Evolutionary conservation across 2,888 invertebrate species (phyloP).

Genomic region (Cloeon dipterum): DNA sequence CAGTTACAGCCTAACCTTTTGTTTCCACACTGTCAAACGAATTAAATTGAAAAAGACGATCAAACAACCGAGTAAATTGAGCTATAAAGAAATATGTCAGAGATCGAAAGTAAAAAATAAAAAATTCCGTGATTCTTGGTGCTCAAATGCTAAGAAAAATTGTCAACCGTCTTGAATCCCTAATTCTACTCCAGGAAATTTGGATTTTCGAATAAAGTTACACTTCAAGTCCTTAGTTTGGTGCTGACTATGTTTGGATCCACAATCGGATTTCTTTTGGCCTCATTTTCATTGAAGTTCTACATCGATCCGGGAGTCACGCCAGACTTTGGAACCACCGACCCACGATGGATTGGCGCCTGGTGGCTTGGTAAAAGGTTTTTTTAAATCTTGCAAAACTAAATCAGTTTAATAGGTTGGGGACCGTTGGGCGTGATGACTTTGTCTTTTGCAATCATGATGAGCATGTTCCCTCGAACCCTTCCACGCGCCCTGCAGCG

Average conservation of each 20-base stretch:
- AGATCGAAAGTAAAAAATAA: too few relatives aligned
- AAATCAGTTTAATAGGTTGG: conserved; percentile 10
- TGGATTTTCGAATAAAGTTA: too few relatives aligned
- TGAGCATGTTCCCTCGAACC: conserved; percentile 19
- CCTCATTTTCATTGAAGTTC: conserved; percentile 13
- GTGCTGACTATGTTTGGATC: conserved; percentile 15
- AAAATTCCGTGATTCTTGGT: too few relatives aligned
- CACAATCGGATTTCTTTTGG: conserved; percentile 15
- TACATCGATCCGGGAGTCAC: conserved; percentile 13
- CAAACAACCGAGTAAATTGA: too few relatives aligned
- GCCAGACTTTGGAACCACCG: conserved; percentile 16
- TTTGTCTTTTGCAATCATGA: conserved; percentile 13
- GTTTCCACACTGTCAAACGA: too few relatives aligned
- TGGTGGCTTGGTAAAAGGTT: conserved; percentile 23
- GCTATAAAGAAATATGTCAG: too few relatives aligned
- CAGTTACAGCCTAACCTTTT: too few relatives aligned
- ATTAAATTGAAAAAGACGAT: too few relatives aligned
- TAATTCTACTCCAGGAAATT: too few relatives aligned
- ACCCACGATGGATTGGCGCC: conserved; percentile 27
- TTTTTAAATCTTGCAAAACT: neutral
- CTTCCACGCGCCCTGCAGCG: conserved; percentile 12
- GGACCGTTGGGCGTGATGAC: conserved; percentile 11
- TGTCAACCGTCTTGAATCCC: too few relatives aligned
- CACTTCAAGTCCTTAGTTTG: conserved; percentile 12
- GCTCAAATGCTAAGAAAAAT: too few relatives aligned